Conservation (phyloP, 2,797 vertebrate species). For the Manis pentadactyla region DNA sequence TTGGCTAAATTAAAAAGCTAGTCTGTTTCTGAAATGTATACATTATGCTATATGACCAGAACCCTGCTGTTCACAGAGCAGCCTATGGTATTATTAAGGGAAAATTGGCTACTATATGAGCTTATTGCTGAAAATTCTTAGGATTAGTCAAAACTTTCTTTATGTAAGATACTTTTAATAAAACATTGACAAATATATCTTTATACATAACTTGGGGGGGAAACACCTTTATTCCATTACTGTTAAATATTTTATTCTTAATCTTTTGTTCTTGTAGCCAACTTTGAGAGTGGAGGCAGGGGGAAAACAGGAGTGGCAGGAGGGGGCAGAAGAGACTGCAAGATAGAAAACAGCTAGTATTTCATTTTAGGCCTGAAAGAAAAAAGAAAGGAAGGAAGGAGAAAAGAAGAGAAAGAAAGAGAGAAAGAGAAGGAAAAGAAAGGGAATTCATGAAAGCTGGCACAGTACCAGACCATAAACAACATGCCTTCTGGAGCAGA, state of each 20-base stretch:
- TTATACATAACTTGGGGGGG: neutral
- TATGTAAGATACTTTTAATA: conserved; percentile 11
- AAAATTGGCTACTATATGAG: neutral
- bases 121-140: conserved; percentile 19
- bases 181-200: conserved; percentile 12
- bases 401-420: neutral
- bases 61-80: neutral
- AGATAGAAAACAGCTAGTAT: neutral
- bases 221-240: neutral
- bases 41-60: neutral
- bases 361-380: neutral
- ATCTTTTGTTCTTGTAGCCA: neutral
- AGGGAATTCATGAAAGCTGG: conserved; percentile 42
- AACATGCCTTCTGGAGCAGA: conserved; percentile 43
- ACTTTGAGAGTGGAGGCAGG: neutral
- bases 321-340: neutral
- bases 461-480: neutral
- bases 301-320: no score
- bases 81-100: no score
- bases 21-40: conserved; percentile 65
- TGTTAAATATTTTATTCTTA: neutral
- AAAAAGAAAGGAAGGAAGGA: neutral
- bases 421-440: neutral
- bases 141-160: conserved; percentile 33
- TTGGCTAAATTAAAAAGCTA: conserved; percentile 48